A percentile compares a stretch with the other conserved stretches of the same genome.
phyloP scores from a whole-genome alignment of 2,888 invertebrate genomes.

The Tineola bisselliella region DNA sequence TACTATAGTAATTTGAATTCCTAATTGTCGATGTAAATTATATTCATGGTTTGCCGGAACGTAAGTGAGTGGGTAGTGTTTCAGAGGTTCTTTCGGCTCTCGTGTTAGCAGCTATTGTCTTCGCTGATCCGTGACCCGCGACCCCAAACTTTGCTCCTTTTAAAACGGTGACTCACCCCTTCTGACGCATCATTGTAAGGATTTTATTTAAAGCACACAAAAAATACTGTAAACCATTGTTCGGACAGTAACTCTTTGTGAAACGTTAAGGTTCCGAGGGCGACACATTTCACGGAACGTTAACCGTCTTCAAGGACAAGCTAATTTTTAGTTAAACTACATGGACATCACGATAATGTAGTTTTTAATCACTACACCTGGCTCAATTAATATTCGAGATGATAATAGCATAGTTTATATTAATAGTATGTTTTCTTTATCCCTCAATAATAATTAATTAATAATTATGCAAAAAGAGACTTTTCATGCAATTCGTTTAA shows the following conservation, averaged over 20 bases:
- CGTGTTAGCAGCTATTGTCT: conserved; percentile 24
- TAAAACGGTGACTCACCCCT: conserved; percentile 48
- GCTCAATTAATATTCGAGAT: background rate
- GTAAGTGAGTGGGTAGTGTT: background rate
- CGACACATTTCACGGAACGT: conserved; percentile 9
- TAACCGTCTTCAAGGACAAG: background rate
- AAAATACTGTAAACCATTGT: conserved; percentile 46
- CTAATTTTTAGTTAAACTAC: background rate
- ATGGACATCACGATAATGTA: too few species aligned
- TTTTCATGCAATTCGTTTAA: background rate
- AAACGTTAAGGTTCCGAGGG: conserved; percentile 5
- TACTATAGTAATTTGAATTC: conserved; percentile 20
- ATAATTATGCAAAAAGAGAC: background rate
- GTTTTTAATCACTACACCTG: background rate
- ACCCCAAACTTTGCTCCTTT: conserved; percentile 17
- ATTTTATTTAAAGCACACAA: conserved; percentile 33
- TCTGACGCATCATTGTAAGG: conserved; percentile 30
- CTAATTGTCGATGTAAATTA: conserved; percentile 23
- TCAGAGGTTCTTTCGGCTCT: background rate
- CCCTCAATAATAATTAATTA: background rate
- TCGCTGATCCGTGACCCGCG: conserved; percentile 47
- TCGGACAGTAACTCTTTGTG: conserved; percentile 17
- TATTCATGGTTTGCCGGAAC: background rate
- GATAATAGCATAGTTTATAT: background rate
- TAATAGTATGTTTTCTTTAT: background rate